phyloP scores from a whole-genome alignment of 2,888 invertebrate genomes.

The Ecliptopera silaceata region DNA sequence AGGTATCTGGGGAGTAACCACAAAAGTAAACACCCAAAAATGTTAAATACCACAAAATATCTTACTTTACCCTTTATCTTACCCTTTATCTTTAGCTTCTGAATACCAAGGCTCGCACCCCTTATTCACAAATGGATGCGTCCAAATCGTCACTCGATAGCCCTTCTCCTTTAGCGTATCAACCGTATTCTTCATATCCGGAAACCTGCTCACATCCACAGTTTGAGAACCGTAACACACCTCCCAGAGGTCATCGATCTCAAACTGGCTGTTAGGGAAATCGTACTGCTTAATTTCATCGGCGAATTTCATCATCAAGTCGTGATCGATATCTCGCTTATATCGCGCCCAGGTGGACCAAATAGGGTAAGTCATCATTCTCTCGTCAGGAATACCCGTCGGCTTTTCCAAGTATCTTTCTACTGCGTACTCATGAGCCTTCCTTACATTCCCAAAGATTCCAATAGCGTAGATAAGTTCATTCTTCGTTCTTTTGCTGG shows the following conservation, averaged over 20 bases:
- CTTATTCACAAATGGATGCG: slow-evolving; percentile 85
- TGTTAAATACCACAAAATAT: neutral
- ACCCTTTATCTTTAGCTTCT: slow-evolving; percentile 70
- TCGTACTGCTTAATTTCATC: slow-evolving; percentile 74
- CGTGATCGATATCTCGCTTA: slow-evolving; percentile 78
- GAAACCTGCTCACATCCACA: slow-evolving; percentile 78
- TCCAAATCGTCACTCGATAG: slow-evolving; percentile 84
- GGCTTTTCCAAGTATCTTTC: slow-evolving; percentile 84
- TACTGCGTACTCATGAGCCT: slow-evolving; percentile 84
- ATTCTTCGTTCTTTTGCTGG: slow-evolving; percentile 62
- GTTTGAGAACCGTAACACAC: slow-evolving; percentile 84
- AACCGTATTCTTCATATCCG: slow-evolving; percentile 78
- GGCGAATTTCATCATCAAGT: slow-evolving; percentile 74
- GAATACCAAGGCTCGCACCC: slow-evolving; percentile 81
- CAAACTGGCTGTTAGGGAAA: slow-evolving; percentile 81
- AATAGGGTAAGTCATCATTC: slow-evolving; percentile 83
- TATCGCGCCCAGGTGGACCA: slow-evolving; percentile 88
- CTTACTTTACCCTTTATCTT: slow-evolving; percentile 42
- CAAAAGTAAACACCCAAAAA: neutral
- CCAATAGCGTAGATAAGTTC: slow-evolving; percentile 84
- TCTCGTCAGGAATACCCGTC: slow-evolving; percentile 77
- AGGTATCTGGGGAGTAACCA: slow-evolving; percentile 60
- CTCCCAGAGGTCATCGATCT: slow-evolving; percentile 87
- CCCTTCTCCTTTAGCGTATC: slow-evolving; percentile 65
- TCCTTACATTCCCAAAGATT: slow-evolving; percentile 79